Base-by-base conservation (phyloP, 2,113 vertebrate species). In the Tiliqua scincoides region DNA sequence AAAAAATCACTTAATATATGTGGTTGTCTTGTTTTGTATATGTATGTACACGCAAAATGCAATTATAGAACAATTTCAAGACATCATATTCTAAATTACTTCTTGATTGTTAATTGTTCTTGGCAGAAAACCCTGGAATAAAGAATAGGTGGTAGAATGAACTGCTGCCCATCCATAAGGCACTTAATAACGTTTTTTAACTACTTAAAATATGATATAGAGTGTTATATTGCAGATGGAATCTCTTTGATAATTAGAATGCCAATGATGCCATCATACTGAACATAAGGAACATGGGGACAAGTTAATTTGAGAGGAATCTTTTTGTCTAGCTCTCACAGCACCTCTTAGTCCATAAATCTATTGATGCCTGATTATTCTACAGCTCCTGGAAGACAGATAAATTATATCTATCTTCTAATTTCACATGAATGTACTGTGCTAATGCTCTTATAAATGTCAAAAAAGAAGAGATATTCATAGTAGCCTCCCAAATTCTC, bases 221-320 rank as follows among this genome's bases (percentile, higher is more conserved):
- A n/a, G 14, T 79, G 8, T 21, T 79, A 37, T 79, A 35, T 4
- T 83, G 23, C 0, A 6, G 75, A 10, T 62, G 37, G 1, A 14
- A 20, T 12, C 1, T 89, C 57, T 89, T 25, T 88, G 86, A 86
- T 86, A 84, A 87, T 71, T 48, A 72, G 87, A 89, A 88, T 79
- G 79, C 79, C 1, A 12, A 87, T 20, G 84, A 3, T 85, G 2
- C 8, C 73, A 12, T 84, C 32, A 54, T 73, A 75, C 10, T 79
- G 87, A 87, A 90, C 74, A 25, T 88, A 2, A 1, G 86, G 1
- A 0, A 2, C 85, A 88, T 87, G 70, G 0, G 73, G 40, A 75
- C 84, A 88, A 84, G 63, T 5, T 80, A 62, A 78, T 88, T 30
- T 87, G 67, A 79, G 77, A 62, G 30, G 37, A 79, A 79, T 72